Evolutionary conservation across 2,888 invertebrate genomes (phyloP).

Genomic region (Homarus gammarus): DNA sequence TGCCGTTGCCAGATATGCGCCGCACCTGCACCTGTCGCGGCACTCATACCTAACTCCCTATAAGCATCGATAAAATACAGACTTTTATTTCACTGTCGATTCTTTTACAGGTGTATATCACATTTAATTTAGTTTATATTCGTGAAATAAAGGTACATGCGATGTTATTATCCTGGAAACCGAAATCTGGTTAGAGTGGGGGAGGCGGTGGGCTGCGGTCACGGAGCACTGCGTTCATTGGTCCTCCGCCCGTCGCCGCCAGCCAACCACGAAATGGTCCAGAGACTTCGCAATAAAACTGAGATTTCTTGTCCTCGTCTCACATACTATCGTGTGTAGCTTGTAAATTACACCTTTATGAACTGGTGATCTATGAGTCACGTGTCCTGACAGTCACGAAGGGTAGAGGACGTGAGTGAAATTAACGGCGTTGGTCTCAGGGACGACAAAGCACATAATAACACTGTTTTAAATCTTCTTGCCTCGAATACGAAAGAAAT

Average conservation of each 20-base stretch:
- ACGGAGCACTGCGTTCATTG: conserved; percentile 48
- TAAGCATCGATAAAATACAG: neutral
- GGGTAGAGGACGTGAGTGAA: conserved; percentile 7
- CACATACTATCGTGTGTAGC: conserved; percentile 13
- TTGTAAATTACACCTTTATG: conserved; percentile 41
- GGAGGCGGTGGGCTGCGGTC: conserved; percentile 28
- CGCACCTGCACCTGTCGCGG: neutral
- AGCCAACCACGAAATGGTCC: conserved; percentile 62
- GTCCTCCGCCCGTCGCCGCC: conserved; percentile 36
- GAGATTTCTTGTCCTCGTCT: conserved; percentile 46
- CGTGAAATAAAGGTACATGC: neutral
- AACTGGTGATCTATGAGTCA: conserved; percentile 28
- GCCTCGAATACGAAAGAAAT: neutral
- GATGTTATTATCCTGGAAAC: neutral
- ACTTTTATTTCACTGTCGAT: too few species aligned
- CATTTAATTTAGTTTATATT: neutral
- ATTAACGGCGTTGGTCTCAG: neutral
- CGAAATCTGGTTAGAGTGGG: neutral
- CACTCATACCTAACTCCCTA: neutral
- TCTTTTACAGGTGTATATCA: too few species aligned
- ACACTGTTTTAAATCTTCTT: neutral
- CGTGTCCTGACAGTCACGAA: conserved; percentile 1
- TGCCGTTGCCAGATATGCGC: conserved; percentile 1
- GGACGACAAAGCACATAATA: neutral
- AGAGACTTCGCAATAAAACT: conserved; percentile 23